A percentile compares a stretch with the other conserved stretches of the same genome.
Conservation (phyloP, 2,888 invertebrate genomes). For the Theristus sp. region DNA sequence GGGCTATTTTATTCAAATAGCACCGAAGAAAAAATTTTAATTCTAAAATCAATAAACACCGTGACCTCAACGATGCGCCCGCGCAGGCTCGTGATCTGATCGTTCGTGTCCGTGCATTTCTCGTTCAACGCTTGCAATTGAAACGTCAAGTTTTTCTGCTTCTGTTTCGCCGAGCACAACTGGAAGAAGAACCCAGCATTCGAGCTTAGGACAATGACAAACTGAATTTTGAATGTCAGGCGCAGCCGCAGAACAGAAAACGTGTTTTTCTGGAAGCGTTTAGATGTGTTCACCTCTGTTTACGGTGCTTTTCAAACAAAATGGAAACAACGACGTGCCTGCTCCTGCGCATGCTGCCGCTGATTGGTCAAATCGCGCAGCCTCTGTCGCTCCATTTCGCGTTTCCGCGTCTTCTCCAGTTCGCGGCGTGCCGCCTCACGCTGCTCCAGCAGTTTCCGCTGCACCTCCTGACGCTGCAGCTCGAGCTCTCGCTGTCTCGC, state of each 20-base stretch:
- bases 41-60: too few species aligned
- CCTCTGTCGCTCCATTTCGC: conserved; percentile 85
- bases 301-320: too few species aligned
- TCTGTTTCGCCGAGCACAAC: conserved; percentile 63
- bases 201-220: too few species aligned
- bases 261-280: too few species aligned
- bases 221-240: too few species aligned
- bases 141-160: conserved; percentile 59
- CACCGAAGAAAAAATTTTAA: too few species aligned
- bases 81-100: conserved; percentile 43
- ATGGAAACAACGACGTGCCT: background rate
- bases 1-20: conserved; percentile 43
- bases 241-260: too few species aligned
- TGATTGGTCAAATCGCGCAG: conserved; percentile 66
- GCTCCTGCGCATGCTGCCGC: conserved; percentile 32
- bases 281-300: too few species aligned
- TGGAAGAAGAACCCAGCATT: conserved; percentile 29
- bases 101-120: conserved; percentile 56
- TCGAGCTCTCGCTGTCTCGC: conserved; percentile 58
- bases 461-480: conserved; percentile 41
- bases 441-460: conserved; percentile 19
- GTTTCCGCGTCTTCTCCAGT: conserved; percentile 77
- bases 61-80: conserved; percentile 11
- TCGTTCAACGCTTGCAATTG: conserved; percentile 52
- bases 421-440: conserved; percentile 42